These are phyloP conservation scores for Ischnus inquisitorius DNA, from an alignment of 2,888 invertebrate species.

Conservation along the genomic window DNA sequence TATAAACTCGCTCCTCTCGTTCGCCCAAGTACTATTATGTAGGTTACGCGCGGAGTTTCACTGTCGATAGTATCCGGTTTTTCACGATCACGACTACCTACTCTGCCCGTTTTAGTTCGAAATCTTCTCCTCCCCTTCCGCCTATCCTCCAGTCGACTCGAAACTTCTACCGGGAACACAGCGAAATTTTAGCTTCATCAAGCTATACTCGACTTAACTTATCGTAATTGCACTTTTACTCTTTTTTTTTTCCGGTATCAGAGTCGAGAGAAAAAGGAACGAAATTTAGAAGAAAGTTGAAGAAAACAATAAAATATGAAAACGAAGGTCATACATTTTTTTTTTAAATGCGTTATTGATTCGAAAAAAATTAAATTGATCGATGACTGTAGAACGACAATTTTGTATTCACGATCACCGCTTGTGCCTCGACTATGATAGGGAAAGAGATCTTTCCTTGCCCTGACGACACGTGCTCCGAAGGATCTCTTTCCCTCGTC, in stretches of 20 bases:
- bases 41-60: conserved; percentile 35
- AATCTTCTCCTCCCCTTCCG: not conserved
- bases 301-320: not conserved
- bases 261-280: conserved; percentile 13
- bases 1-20: conserved; percentile 13
- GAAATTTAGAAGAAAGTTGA: not conserved
- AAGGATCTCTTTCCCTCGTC: not conserved
- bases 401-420: not conserved
- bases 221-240: conserved; percentile 26
- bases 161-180: conserved; percentile 19
- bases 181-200: conserved; percentile 11
- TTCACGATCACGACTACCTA: conserved; percentile 27
- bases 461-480: conserved; percentile 46
- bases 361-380: not conserved
- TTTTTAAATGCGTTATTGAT: not conserved
- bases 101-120: conserved; percentile 1
- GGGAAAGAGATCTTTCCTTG: not conserved
- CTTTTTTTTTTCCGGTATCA: not conserved
- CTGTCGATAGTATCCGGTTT: conserved; percentile 55
- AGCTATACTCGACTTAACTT: conserved; percentile 1
- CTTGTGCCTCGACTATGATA: not conserved
- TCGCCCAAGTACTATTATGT: conserved; percentile 15
- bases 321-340: too few relatives aligned
- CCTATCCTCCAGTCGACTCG: not conserved
- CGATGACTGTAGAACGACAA: not conserved